Evolutionary conservation across 1,140 invertebrate genomes (phyloP).

Genomic region (Teleogryllus occipitalis): DNA sequence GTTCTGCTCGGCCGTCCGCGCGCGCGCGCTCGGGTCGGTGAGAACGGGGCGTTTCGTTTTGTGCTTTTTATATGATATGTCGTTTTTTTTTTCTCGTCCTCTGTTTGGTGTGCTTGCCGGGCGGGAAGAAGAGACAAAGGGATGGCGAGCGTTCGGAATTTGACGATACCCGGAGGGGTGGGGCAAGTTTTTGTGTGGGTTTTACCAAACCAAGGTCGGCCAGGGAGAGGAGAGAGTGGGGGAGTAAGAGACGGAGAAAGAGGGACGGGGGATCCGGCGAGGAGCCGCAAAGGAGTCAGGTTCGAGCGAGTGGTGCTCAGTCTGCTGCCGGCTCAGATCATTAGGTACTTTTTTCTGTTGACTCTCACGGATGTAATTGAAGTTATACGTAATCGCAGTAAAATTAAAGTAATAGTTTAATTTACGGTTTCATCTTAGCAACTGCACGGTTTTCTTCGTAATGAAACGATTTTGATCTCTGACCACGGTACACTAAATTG

Average conservation of each 20-base stretch:
- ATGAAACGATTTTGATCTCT: too few species aligned
- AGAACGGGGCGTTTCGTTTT: slow-evolving; percentile 2
- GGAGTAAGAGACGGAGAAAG: not conserved
- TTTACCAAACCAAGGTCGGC: slow-evolving; percentile 11
- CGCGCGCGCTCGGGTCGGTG: not conserved
- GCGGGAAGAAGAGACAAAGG: not conserved
- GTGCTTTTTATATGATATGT: not conserved
- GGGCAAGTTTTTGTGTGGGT: slow-evolving; percentile 14
- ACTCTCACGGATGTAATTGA: too few species aligned
- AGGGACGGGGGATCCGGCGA: not conserved
- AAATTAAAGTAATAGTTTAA: too few species aligned
- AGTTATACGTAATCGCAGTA: too few species aligned
- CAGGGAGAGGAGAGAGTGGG: not conserved
- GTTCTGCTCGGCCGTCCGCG: not conserved
- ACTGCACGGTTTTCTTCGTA: too few species aligned
- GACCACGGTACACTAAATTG: too few species aligned
- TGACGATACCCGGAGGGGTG: slow-evolving; percentile 2
- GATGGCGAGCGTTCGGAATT: not conserved
- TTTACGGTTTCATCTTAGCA: too few species aligned
- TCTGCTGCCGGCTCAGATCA: not conserved
- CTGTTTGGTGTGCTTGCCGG: not conserved
- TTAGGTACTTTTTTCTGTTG: too few species aligned
- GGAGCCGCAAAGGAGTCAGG: not conserved
- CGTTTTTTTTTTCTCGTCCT: not conserved
- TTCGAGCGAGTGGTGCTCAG: not conserved